Evolutionary conservation across 2,888 invertebrate species (phyloP).

Genomic region (Meandrusa payeni): DNA sequence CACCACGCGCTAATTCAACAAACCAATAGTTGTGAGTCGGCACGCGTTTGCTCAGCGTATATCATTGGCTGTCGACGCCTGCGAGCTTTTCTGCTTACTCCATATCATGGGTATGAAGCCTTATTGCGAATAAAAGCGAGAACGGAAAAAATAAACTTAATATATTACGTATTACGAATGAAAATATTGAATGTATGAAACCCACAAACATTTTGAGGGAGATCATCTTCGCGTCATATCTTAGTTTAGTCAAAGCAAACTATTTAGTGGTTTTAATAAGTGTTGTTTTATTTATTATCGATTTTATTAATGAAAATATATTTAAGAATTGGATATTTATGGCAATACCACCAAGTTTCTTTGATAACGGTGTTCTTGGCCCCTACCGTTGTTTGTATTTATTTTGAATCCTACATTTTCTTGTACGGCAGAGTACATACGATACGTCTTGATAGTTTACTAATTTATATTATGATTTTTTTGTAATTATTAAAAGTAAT

Average conservation of each 20-base stretch:
- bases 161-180: slow-evolving; percentile 30
- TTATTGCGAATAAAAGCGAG: slow-evolving; percentile 24
- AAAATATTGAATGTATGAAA: slow-evolving; percentile 22
- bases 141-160: slow-evolving; percentile 21
- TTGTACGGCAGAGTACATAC: too few relatives aligned
- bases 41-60: slow-evolving; percentile 71
- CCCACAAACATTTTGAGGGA: not conserved
- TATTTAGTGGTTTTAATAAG: too few relatives aligned
- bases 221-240: not conserved
- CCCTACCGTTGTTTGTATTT: not conserved
- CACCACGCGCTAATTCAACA: slow-evolving; percentile 39
- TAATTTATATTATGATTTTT: too few relatives aligned
- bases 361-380: slow-evolving; percentile 1
- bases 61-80: slow-evolving; percentile 73
- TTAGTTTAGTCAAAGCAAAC: not conserved
- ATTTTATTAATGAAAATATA: slow-evolving; percentile 4
- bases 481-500: too few relatives aligned
- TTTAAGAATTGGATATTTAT: not conserved
- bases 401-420: too few relatives aligned
- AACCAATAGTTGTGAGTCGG: slow-evolving; percentile 70
- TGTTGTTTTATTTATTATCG: not conserved
- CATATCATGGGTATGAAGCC: slow-evolving; percentile 31
- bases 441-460: too few relatives aligned
- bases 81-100: slow-evolving; percentile 52
- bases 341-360: not conserved